A percentile compares a stretch with the other conserved stretches of the same genome.
Conservation (phyloP, 1,140 invertebrate species). For the Nylanderia fulva region DNA sequence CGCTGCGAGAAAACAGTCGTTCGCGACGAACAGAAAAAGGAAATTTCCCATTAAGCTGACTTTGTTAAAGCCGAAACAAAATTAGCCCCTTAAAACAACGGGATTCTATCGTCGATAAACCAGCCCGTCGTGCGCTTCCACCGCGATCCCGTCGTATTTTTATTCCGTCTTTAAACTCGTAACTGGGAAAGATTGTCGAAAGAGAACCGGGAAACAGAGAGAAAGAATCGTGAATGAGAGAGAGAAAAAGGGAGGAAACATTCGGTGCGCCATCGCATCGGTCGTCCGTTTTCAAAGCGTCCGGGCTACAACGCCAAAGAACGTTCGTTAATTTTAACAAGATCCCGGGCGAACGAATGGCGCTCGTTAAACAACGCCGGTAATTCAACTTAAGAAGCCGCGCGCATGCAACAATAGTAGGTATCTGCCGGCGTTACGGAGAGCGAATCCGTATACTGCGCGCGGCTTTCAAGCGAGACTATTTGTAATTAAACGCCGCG, state of each 20-base stretch:
- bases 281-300: slow-evolving; percentile 35
- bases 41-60: slow-evolving; percentile 59
- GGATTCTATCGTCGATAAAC: slow-evolving; percentile 65
- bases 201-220: not conserved
- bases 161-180: slow-evolving; percentile 33
- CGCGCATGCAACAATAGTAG: slow-evolving; percentile 23
- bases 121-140: not conserved
- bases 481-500: slow-evolving; percentile 46
- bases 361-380: slow-evolving; percentile 54
- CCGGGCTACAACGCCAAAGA: slow-evolving; percentile 32
- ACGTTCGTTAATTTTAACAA: slow-evolving; percentile 63
- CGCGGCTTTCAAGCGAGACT: slow-evolving; percentile 25
- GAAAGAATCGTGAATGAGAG: not conserved
- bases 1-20: not conserved
- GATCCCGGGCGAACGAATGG: slow-evolving; percentile 18
- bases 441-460: slow-evolving; percentile 12
- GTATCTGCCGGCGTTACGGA: slow-evolving; percentile 41
- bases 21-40: slow-evolving; percentile 1
- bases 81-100: slow-evolving; percentile 62
- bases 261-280: slow-evolving; percentile 46
- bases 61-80: slow-evolving; percentile 69
- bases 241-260: slow-evolving; percentile 12
- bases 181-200: slow-evolving; percentile 5
- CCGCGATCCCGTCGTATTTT: slow-evolving; percentile 30
- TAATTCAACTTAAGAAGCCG: slow-evolving; percentile 60